Conservation (phyloP, 2,888 invertebrate genomes). For the Nebria salina region DNA sequence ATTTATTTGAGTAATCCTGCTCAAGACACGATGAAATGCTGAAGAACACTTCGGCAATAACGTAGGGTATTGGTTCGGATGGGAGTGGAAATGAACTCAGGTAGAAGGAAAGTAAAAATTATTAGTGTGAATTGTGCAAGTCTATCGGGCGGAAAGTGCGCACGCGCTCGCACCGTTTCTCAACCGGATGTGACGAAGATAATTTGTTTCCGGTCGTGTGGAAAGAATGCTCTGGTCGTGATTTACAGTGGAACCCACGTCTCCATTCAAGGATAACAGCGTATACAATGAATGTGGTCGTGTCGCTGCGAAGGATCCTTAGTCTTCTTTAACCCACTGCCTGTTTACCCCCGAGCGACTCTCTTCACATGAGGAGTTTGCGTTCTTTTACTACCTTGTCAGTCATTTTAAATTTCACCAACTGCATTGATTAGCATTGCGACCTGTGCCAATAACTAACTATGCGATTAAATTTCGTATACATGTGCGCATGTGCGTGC, state of each 20-base stretch:
- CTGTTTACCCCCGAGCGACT: neutral
- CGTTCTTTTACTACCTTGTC: too few relatives aligned
- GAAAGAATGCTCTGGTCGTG: slow-evolving; percentile 22
- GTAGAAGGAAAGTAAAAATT: neutral
- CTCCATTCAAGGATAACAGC: slow-evolving; percentile 1
- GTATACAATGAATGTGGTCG: slow-evolving; percentile 1
- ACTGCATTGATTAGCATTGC: too few relatives aligned
- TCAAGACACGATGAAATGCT: neutral
- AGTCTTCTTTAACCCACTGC: neutral
- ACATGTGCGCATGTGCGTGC: too few relatives aligned
- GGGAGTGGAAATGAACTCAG: neutral
- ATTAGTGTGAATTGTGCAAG: neutral
- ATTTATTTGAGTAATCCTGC: neutral
- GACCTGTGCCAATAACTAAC: too few relatives aligned
- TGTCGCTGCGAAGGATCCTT: neutral
- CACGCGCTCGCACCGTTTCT: slow-evolving; percentile 24
- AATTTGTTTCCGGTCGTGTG: slow-evolving; percentile 36
- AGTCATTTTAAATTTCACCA: too few relatives aligned
- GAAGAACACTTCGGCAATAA: neutral
- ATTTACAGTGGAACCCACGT: slow-evolving; percentile 31
- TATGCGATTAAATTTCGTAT: too few relatives aligned
- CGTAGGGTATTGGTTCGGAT: neutral
- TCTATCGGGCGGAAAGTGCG: slow-evolving; percentile 29
- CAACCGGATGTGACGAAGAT: slow-evolving; percentile 43
- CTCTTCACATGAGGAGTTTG: neutral